Conservation (phyloP, 2,113 vertebrate species). For the Amazona guildingii region DNA sequence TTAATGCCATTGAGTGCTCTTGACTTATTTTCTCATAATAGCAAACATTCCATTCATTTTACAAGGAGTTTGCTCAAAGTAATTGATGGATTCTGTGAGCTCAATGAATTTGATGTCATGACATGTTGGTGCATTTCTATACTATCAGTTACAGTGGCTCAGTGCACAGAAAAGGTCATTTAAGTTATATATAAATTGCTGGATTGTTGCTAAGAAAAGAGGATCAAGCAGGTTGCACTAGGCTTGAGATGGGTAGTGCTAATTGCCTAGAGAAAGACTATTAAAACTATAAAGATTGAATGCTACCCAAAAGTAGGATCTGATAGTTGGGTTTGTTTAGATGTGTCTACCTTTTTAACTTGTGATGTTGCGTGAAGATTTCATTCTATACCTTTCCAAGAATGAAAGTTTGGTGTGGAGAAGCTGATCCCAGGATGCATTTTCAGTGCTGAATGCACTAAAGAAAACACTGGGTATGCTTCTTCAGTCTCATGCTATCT, state of each 20-base stretch:
- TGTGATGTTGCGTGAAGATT: background rate
- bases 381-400: background rate
- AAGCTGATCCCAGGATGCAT: background rate
- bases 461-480: background rate
- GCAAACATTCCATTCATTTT: conserved; percentile 32
- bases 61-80: background rate
- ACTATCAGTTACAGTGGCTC: background rate
- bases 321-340: background rate
- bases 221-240: background rate
- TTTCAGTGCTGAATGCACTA: background rate
- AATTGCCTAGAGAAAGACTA: background rate
- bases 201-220: background rate
- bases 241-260: background rate
- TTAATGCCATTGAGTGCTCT: conserved; percentile 7
- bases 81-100: background rate
- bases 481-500: background rate
- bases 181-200: background rate
- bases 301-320: background rate
- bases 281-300: background rate
- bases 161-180: background rate
- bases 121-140: background rate
- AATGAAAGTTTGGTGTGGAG: background rate
- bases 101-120: background rate
- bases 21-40: background rate
- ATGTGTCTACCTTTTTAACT: background rate